Base-by-base conservation (phyloP, 2,888 invertebrate genomes). In the Drosophila borealis region DNA sequence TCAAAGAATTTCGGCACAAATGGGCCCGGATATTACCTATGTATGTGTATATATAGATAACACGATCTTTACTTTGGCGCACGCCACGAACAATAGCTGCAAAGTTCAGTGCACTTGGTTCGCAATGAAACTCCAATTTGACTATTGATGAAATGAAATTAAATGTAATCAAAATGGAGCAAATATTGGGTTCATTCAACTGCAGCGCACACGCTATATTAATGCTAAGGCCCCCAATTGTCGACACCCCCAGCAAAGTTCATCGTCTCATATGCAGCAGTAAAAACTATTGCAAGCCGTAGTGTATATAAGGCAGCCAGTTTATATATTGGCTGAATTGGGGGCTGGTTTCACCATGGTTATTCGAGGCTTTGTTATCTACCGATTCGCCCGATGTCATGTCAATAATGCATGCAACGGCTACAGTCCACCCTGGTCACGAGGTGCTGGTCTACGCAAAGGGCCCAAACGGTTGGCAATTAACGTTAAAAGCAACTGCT, bases 361-460 rank as follows among this genome's bases (percentile, higher is more conserved):
- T 80, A 89, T 89, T 87, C 62, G 70, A 10, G 49, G 42, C 50
- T 70, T 89, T 89, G 89, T 89, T 89, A 89, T 89, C 90, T 86
- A 62, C 56, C 56, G 62, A 88, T 71, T 68, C 57, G 51, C 74
- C 70, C 72, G 77, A 69, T 79, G 89, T 72, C 84, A 74, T 83
- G 89, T 72, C 89, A 80, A 75, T 86, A 69, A 83, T 74, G 87
- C 89, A 86, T 86, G 87, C 89, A 67, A 88, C 53, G 54, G 19
- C 41, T n/a, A 33, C 39, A 14, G 33, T 37, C 34, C n/a, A 19
- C 53, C 53, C 53, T 19, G 42, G 49, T 45, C 39, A 33, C 8
- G 44, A n/a, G 65, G 45, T 44, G 62, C 29, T 8, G 29, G 3
- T 19, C 25, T 36, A 17, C 54, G 61, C 66, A 48, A 69, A 62